Conservation (phyloP, 2,888 invertebrate genomes). For the Ecliptopera silaceata region DNA sequence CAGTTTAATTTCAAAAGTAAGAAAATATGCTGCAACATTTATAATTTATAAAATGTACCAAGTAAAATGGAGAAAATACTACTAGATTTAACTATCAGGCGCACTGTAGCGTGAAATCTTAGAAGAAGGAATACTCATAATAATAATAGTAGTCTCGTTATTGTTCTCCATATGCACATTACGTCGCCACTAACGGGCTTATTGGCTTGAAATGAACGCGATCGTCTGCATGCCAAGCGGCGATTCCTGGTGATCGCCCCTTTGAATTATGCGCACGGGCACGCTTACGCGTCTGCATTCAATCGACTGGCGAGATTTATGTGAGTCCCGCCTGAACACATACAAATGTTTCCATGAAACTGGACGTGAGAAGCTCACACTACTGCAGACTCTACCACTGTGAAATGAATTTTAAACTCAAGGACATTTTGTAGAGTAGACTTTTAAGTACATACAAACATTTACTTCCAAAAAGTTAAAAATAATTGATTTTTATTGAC, state of each 20-base stretch:
- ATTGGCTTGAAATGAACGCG: slow-evolving; percentile 72
- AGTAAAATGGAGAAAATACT: no score
- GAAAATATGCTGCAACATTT: no score
- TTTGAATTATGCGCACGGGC: slow-evolving; percentile 79
- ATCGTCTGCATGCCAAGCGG: slow-evolving; percentile 77
- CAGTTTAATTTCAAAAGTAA: no score
- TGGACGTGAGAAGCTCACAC: slow-evolving; percentile 52
- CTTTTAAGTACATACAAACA: no score
- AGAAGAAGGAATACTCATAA: no score
- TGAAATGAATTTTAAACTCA: slow-evolving; percentile 1
- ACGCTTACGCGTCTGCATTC: slow-evolving; percentile 75
- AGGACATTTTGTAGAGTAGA: background rate
- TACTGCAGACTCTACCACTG: slow-evolving; percentile 24
- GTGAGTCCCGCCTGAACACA: slow-evolving; percentile 61
- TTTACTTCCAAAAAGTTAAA: no score
- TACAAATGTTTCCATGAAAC: slow-evolving; percentile 70
- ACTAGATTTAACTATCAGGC: no score
- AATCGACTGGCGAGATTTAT: slow-evolving; percentile 73
- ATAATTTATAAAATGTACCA: no score
- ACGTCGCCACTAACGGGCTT: slow-evolving; percentile 76
- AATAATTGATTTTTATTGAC: no score
- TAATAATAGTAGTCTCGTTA: slow-evolving; percentile 43
- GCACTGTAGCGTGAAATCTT: no score
- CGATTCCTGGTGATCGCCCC: slow-evolving; percentile 79
- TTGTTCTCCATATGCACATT: slow-evolving; percentile 68